Evolutionary conservation across 1,140 invertebrate genomes (phyloP), one percentile per base, ranked within the genome.

Genomic region (Vanessa tameamea): DNA sequence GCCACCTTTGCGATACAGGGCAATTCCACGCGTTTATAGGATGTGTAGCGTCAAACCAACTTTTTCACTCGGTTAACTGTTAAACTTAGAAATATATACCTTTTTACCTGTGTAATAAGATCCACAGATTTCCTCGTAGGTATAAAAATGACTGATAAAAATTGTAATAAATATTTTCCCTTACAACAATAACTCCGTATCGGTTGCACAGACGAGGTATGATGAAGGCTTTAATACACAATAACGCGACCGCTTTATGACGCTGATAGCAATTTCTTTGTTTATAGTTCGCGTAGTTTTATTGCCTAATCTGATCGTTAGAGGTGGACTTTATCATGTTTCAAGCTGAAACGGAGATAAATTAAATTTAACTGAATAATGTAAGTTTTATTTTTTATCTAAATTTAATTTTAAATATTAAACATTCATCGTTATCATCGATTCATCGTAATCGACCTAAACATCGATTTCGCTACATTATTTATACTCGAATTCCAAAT

Each of bases 211-310:
- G 72, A 74, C 74, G 78, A 80, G 82, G 78, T 83, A 82, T 82
- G 75, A 87, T 88, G 82, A 81, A 79, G 78, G 83, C 84, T 86
- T 87, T 79, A 83, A 86, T 81, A 86, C 75, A 76, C 81, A 84
- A 85, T 81, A 81, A 77, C 64, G 59, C 69, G 64, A 68, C 69
- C 74, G 69, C 74, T 76, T 76, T 77, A 76, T 85, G 72, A 63
- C n/a, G 69, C 64, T 50, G 68, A 75, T 67, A 71, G 73, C 73
- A 65, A 69, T 64, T 76, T 76, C 74, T 72, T 76, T 76, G 69
- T 76, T 76, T 76, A 75, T 75, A 69, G 64, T 55, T 20, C 37
- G 16, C 47, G 47, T 43, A 43, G 37, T 53, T 75, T 76, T 76
- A 76, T 76, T 72, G 47, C 69, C 72, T 55, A 66, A 68, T 76